Conservation (phyloP, 2,797 vertebrate genomes). For the Micrastur ruficollis region DNA sequence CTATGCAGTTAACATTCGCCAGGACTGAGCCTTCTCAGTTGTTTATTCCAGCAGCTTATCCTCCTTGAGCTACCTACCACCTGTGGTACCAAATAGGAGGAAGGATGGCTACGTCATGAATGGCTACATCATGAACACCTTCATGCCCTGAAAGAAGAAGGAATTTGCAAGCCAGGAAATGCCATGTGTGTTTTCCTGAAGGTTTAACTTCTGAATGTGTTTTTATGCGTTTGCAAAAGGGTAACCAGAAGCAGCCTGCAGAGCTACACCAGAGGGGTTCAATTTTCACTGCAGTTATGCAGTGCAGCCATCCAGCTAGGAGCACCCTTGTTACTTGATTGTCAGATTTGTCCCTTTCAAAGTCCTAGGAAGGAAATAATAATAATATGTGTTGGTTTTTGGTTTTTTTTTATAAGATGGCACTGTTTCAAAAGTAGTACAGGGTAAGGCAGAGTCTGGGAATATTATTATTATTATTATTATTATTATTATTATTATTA, state of each 20-base stretch:
- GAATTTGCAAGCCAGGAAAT: neutral
- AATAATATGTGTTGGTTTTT: neutral
- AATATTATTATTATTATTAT: neutral
- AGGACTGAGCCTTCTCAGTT: neutral
- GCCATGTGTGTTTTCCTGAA: neutral
- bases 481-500: neutral
- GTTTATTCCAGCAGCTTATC: neutral
- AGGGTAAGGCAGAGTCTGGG: neutral
- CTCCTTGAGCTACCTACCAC: neutral
- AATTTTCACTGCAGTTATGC: rapidly evolving
- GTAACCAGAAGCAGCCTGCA: neutral
- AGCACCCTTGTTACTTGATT: neutral
- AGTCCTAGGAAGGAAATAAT: neutral
- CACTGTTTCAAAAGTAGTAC: neutral
- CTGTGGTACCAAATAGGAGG: neutral
- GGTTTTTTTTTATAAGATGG: neutral
- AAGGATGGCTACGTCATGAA: neutral
- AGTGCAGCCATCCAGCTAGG: neutral
- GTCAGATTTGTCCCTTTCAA: neutral
- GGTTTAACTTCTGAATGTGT: neutral
- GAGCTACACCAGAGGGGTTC: neutral
- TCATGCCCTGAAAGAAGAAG: neutral
- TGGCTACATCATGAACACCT: neutral
- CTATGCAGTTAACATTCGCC: neutral
- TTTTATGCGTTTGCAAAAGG: neutral